Conservation (phyloP, 2,797 vertebrate species). For the Ptychadena robeensis region DNA sequence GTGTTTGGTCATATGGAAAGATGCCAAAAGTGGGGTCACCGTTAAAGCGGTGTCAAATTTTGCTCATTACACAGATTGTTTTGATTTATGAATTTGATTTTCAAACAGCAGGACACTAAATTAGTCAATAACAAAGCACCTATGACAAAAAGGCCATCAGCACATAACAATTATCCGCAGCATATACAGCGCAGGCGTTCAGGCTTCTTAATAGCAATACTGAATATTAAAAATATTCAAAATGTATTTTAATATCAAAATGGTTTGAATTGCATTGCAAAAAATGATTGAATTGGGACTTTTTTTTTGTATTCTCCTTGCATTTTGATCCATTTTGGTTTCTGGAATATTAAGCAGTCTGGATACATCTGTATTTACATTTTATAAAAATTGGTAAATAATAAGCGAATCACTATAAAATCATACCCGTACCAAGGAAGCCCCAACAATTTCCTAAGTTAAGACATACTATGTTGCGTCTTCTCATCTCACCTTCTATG, state of each 20-base stretch:
- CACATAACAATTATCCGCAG: not conserved
- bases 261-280: no score
- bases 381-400: not conserved
- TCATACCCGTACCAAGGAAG: no score
- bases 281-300: no score
- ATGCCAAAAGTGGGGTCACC: conserved; percentile 42
- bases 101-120: conserved; percentile 42
- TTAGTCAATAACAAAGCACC: conserved; percentile 25
- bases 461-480: no score
- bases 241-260: no score
- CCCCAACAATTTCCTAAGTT: no score
- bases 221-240: no score
- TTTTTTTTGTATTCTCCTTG: no score
- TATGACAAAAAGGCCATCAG: conserved; percentile 20
- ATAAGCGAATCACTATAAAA: no score
- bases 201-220: not conserved
- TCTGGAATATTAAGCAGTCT: not conserved
- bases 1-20: conserved; percentile 21
- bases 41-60: conserved; percentile 46
- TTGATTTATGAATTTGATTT: conserved; percentile 51
- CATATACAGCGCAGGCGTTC: not conserved
- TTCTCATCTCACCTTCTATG: no score
- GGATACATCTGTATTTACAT: not conserved
- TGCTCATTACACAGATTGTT: conserved; percentile 39
- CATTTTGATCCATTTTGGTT: no score